Evolutionary conservation across 2,888 invertebrate genomes (phyloP).

Genomic region (Bimastos eiseni): DNA sequence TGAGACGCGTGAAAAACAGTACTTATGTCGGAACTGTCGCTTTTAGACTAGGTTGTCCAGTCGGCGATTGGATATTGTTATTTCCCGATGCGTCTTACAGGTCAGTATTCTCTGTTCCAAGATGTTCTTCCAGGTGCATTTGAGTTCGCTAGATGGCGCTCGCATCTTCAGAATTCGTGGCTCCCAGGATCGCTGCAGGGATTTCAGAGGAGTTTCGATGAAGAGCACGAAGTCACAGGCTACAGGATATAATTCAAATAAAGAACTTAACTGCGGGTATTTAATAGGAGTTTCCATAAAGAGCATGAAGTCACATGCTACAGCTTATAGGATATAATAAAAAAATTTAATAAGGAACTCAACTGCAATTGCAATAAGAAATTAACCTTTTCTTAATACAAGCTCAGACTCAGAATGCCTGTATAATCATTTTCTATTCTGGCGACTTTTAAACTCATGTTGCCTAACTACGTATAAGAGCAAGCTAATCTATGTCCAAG

Average conservation of each 20-base stretch:
- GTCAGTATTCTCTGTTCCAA: slow-evolving; percentile 54
- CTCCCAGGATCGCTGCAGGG: slow-evolving; percentile 29
- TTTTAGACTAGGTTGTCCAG: not conserved
- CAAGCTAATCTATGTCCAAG: too few relatives aligned
- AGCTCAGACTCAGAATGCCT: too few relatives aligned
- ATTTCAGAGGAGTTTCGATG: slow-evolving; percentile 33
- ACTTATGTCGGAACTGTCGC: not conserved
- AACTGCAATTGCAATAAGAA: too few relatives aligned
- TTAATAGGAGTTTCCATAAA: too few relatives aligned
- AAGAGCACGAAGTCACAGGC: slow-evolving; percentile 34
- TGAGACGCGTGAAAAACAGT: not conserved
- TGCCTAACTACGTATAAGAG: too few relatives aligned
- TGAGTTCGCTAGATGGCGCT: slow-evolving; percentile 54
- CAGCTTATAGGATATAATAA: too few relatives aligned
- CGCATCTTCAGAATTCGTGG: slow-evolving; percentile 42
- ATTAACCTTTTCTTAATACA: too few relatives aligned
- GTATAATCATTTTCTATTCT: too few relatives aligned
- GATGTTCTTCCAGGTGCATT: slow-evolving; percentile 56
- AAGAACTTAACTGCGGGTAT: too few relatives aligned
- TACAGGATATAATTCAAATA: not conserved
- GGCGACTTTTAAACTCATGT: too few relatives aligned
- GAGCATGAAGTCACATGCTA: too few relatives aligned
- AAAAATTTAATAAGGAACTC: too few relatives aligned
- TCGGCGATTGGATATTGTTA: slow-evolving; percentile 10
- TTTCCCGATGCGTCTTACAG: slow-evolving; percentile 30